Conservation (phyloP, 2,888 invertebrate genomes). For the Polymixis lichenea region DNA sequence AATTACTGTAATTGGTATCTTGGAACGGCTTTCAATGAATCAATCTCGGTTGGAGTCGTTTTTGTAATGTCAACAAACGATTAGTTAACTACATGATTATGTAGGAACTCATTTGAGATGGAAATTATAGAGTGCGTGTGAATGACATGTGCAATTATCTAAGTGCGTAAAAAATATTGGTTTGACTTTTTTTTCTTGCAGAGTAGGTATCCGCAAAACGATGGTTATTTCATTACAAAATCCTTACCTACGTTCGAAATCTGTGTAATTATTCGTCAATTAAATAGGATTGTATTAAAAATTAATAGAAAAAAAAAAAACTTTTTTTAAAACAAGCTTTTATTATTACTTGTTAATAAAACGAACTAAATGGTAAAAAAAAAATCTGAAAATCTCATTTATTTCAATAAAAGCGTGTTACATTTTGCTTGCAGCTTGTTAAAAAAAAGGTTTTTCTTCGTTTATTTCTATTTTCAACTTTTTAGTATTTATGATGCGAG, state of each 20-base stretch:
- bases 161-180: constrained; percentile 20
- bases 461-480: too few species aligned
- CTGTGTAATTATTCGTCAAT: neutral
- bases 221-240: neutral
- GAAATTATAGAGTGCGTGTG: constrained; percentile 41
- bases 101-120: constrained; percentile 50
- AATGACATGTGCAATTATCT: constrained; percentile 28
- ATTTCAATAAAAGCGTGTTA: too few species aligned
- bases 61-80: constrained; percentile 63
- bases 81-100: constrained; percentile 54
- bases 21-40: constrained; percentile 60
- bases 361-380: too few species aligned
- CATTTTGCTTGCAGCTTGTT: too few species aligned
- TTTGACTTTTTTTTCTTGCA: neutral
- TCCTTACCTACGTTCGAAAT: neutral
- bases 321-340: too few species aligned
- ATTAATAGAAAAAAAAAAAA: too few species aligned
- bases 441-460: too few species aligned
- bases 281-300: neutral
- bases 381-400: too few species aligned
- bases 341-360: too few species aligned
- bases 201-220: neutral
- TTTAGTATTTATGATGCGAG: too few species aligned
- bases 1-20: constrained; percentile 68
- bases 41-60: constrained; percentile 51